phyloP scores from a whole-genome alignment of 2,113 vertebrate species.

The Jacana jacana region DNA sequence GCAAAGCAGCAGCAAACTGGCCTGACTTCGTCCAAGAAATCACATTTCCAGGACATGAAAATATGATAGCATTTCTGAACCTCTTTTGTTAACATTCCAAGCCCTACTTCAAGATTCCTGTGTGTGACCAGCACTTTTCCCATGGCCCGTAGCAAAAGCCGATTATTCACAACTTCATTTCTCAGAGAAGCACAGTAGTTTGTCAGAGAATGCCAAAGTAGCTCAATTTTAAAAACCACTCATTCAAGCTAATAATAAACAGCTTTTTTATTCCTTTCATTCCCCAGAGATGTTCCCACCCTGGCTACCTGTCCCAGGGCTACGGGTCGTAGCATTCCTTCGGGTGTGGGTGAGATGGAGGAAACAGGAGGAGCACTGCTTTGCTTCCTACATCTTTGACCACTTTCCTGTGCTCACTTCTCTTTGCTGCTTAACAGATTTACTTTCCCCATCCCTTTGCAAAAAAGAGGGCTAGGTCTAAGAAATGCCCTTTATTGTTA shows the following conservation, averaged over 20 bases:
- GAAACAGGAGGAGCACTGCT: background rate
- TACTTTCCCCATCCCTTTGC: background rate
- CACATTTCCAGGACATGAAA: background rate
- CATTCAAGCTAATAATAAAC: background rate
- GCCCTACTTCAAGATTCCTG: background rate
- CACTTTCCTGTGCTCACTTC: background rate
- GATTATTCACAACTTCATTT: background rate
- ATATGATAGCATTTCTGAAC: background rate
- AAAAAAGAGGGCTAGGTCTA: background rate
- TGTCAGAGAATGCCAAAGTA: background rate
- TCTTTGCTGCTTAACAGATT: background rate
- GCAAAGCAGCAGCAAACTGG: background rate
- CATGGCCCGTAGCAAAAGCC: background rate
- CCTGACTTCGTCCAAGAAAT: background rate
- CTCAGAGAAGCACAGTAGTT: background rate
- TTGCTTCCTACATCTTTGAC: background rate
- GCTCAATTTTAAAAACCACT: background rate
- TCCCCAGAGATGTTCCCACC: background rate
- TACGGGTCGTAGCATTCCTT: background rate
- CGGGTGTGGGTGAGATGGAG: background rate
- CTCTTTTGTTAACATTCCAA: background rate
- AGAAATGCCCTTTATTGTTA: background rate
- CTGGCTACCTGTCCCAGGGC: background rate
- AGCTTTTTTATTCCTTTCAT: background rate
- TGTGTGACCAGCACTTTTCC: background rate